Base-by-base conservation (phyloP, 2,888 invertebrate genomes). In the Eumerus sabulonum region DNA sequence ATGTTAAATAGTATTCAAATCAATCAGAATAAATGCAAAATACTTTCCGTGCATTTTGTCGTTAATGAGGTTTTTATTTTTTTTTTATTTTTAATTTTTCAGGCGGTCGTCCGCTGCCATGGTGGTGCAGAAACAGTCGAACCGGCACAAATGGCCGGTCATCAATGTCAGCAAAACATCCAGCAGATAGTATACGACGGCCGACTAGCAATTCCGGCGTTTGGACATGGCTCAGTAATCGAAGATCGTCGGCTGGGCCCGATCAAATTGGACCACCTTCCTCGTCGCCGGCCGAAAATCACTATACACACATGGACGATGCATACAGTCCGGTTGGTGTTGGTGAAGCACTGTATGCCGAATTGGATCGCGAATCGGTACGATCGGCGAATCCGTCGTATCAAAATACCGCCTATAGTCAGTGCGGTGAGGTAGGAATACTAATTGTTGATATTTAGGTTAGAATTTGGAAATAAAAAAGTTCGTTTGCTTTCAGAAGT, bases 251-350 rank as follows among this genome's bases (percentile, higher is more conserved):
- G 48, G 85, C 89, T 27, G 87, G 89, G 1, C 89, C 89, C 9
- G 89, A 90, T 82, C 90, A 90, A 84, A 88, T 91, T 38, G 90
- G 90, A 45, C 89, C 89, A 57, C 90, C 91, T 1, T 90, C 91
- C 12, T 88, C 90, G 48, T 90, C 90, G 17, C 90, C 90, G 0
- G 92, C 91, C 12, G 93, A 93, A 87, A 93, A 93, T 86, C 93
- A 93, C 86, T 93, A 93, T 86, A 93, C 93, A 5, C 93, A 93
- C 85, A 92, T 93, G 92, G 93, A 93, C 82, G 92, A 92, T 84
- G 91, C 90, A 12, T 91, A 91, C 83, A 90, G 91, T 85, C 90
- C 90, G 82, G 90, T 90, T 14, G 91, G 90, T 11, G 86, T 88
- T 3, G 92, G 92, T 84, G 92, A 92, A 85, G 93, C 93, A 0